Base-by-base conservation (phyloP, 64 coral and sea anemone species). In the Montipora sp. region DNA sequence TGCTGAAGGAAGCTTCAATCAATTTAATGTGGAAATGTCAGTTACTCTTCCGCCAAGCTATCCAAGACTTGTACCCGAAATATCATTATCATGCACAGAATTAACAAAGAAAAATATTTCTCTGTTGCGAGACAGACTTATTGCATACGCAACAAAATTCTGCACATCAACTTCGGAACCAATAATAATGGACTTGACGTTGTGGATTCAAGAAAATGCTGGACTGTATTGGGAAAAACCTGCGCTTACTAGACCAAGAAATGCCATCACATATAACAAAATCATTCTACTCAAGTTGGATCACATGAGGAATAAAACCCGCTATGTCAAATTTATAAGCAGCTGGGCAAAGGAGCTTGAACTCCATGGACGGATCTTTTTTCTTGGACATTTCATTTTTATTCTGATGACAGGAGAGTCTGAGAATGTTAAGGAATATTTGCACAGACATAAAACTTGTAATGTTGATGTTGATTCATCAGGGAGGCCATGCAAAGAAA, bases 401-500 rank as follows among this genome's bases (percentile, higher is more conserved):
- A 48, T 89, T 45, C 73, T 99, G 55, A 45, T 92, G 5, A 87
- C 93, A 87, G 98, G 98, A 12, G 46, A 55, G 18, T 20, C 50
- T 79, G 47, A 61, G 22, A 61, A 77, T 87, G 63, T 99, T 23
- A 83, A 47, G 19, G 83, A 96, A 69, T 99, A 94, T 63, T 96
- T 99, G 21, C 81, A 66, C 45, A 89, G 80, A 19, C 87, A 90
- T 11, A 96, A 90, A 85, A 96, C 89, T 51, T 96, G 92, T 50
- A 94, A 84, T 77, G 89, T 99, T 68, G 98, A 99, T 49, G 89
- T 99, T 89, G 98, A 99, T 84, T 96, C 92, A 49, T 79, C 84
- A 15, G 89, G 94, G 44, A 99, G 91, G 45, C 94, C 94, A 22
- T 99, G 98, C 51, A 99, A 99, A 81, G 98, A 99, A 75, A 92